phyloP scores from a whole-genome alignment of 2,797 vertebrate genomes.

The Enteromius paludinosus region DNA sequence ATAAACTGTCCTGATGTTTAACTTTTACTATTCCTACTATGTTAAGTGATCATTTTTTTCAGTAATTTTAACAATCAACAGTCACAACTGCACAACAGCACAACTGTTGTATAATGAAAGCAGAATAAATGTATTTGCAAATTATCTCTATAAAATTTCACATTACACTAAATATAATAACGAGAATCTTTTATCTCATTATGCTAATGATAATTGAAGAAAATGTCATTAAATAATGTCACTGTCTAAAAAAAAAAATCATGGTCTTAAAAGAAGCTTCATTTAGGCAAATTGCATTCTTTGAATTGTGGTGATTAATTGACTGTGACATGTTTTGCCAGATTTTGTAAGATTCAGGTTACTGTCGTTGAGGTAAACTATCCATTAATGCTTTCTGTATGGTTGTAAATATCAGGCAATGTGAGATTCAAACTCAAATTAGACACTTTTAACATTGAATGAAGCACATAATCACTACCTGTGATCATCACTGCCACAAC shows the following conservation, averaged over 20 bases:
- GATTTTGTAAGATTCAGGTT: neutral
- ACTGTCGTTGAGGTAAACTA: neutral
- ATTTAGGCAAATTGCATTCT: neutral
- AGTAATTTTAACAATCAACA: neutral
- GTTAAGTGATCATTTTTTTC: neutral
- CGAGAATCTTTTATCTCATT: neutral
- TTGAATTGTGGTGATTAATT: neutral
- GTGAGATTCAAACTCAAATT: neutral
- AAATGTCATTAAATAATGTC: conserved; percentile 2
- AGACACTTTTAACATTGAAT: neutral
- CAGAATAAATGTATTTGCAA: neutral
- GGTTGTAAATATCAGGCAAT: neutral
- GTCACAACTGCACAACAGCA: neutral
- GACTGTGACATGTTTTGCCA: neutral
- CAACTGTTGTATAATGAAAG: neutral
- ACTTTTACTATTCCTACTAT: neutral
- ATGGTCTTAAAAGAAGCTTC: neutral
- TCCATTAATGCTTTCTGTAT: neutral
- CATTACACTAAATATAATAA: neutral
- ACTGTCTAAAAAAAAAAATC: neutral
- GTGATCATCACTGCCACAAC: neutral
- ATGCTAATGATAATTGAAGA: neutral
- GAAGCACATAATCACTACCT: neutral
- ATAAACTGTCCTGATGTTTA: neutral
- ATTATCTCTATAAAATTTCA: neutral